These are phyloP conservation scores for Psittacus erithacus DNA, from an alignment of 2,113 vertebrate species.

Conservation along the genomic window DNA sequence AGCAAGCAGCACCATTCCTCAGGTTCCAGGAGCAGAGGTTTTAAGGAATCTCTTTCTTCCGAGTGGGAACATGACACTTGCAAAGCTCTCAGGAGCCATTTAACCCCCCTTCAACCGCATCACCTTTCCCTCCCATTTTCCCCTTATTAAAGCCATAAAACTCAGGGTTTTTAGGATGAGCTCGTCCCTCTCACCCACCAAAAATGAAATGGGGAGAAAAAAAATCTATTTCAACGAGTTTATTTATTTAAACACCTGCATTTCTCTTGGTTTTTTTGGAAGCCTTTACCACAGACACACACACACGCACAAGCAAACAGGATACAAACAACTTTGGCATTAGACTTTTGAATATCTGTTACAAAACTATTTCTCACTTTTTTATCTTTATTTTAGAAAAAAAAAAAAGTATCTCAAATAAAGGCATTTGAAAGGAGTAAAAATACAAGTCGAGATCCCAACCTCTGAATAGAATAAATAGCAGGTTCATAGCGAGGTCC, in stretches of 20 bases:
- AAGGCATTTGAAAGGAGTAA: conserved; percentile 75
- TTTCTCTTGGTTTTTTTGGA: background rate
- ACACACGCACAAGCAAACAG: conserved; percentile 43
- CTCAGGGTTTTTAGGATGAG: background rate
- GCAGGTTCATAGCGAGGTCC: conserved; percentile 22
- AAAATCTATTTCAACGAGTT: conserved; percentile 61
- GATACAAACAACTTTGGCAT: conserved; percentile 88
- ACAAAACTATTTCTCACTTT: conserved; percentile 85
- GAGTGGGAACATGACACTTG: accelerated
- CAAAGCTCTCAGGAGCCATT: background rate
- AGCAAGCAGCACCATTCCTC: background rate
- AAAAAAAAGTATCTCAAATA: conserved; percentile 78
- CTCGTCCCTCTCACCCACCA: background rate
- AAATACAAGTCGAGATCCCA: conserved; percentile 81
- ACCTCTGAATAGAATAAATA: conserved; percentile 85
- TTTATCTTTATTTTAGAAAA: conserved; percentile 66
- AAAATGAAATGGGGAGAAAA: background rate
- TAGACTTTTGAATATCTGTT: conserved; percentile 81
- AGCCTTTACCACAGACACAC: conserved; percentile 55
- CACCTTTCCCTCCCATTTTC: background rate
- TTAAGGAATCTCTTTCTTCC: background rate
- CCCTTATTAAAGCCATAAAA: background rate
- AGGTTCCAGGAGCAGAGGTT: background rate
- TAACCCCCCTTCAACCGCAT: accelerated
- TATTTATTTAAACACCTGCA: conserved; percentile 72